Percentiles rank a stretch among this genome's conserved stretches.
Conservation (phyloP, 2,888 invertebrate species). For the Peribatodes rhomboidaria region DNA sequence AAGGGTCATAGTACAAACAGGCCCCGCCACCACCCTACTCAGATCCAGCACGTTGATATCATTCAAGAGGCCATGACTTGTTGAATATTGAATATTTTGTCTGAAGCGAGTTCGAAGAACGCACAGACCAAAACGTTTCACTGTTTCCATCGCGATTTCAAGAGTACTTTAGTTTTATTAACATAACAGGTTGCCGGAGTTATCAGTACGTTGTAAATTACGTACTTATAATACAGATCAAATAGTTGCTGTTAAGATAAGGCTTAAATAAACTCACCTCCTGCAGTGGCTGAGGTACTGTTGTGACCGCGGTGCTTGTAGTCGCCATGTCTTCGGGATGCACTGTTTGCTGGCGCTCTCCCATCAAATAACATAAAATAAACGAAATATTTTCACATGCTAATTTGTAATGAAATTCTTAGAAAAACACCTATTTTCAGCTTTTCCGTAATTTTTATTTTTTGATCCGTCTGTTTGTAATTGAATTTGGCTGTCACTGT, state of each 20-base stretch:
- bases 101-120: slow-evolving; percentile 50
- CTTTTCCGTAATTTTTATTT: slow-evolving; percentile 23
- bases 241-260: slow-evolving; percentile 73
- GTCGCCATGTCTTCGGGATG: slow-evolving; percentile 77
- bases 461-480: background rate
- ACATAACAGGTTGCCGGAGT: slow-evolving; percentile 3
- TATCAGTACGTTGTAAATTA: slow-evolving; percentile 30
- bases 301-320: slow-evolving; percentile 78
- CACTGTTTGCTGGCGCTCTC: slow-evolving; percentile 63
- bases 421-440: slow-evolving; percentile 18
- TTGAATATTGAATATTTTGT: slow-evolving; percentile 56
- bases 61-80: slow-evolving; percentile 86
- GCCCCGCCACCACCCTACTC: slow-evolving; percentile 96
- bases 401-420: slow-evolving; percentile 37
- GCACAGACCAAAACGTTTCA: slow-evolving; percentile 48
- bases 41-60: slow-evolving; percentile 92
- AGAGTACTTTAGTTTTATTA: slow-evolving; percentile 24
- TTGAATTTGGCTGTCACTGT: background rate
- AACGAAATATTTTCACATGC: slow-evolving; percentile 59
- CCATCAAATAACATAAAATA: slow-evolving; percentile 67
- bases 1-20: slow-evolving; percentile 97
- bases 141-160: slow-evolving; percentile 52
- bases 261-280: slow-evolving; percentile 66
- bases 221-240: slow-evolving; percentile 57
- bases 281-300: slow-evolving; percentile 71